phyloP scores from a whole-genome alignment of 2,888 invertebrate genomes.

The Lucinisca nassula region DNA sequence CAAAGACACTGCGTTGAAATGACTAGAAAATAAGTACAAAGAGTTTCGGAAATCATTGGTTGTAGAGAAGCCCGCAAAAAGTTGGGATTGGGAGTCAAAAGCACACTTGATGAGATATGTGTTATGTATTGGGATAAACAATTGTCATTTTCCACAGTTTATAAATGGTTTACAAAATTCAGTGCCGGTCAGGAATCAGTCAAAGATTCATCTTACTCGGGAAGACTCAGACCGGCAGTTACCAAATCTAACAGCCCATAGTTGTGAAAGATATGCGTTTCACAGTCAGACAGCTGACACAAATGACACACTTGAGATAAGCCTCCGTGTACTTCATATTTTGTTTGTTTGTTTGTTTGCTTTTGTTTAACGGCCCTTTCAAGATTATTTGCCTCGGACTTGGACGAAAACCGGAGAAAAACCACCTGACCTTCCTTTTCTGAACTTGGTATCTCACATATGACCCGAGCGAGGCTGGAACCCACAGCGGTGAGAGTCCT shows the following conservation, averaged over 20 bases:
- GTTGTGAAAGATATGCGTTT: slow-evolving; percentile 23
- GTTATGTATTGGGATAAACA: not conserved
- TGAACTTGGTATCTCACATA: too few species aligned
- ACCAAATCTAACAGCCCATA: slow-evolving; percentile 4
- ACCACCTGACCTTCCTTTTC: too few species aligned
- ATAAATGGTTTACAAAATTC: not conserved
- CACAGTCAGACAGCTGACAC: slow-evolving; percentile 13
- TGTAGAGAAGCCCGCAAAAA: not conserved
- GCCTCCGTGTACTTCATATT: too few species aligned
- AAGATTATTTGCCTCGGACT: too few species aligned
- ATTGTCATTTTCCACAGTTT: not conserved
- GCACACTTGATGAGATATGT: not conserved
- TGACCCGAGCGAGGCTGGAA: too few species aligned
- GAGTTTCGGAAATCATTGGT: not conserved
- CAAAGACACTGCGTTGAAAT: too few species aligned
- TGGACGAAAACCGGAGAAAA: too few species aligned
- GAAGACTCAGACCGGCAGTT: slow-evolving; percentile 15
- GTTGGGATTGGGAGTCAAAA: not conserved
- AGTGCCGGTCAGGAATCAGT: slow-evolving; percentile 17
- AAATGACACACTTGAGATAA: slow-evolving; percentile 24
- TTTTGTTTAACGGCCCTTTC: too few species aligned
- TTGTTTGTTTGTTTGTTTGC: too few species aligned
- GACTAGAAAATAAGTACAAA: not conserved
- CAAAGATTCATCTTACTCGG: slow-evolving; percentile 8
- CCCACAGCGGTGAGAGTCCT: too few species aligned